Conservation (phyloP, 1,140 invertebrate species). For the Eubasilissa regina region DNA sequence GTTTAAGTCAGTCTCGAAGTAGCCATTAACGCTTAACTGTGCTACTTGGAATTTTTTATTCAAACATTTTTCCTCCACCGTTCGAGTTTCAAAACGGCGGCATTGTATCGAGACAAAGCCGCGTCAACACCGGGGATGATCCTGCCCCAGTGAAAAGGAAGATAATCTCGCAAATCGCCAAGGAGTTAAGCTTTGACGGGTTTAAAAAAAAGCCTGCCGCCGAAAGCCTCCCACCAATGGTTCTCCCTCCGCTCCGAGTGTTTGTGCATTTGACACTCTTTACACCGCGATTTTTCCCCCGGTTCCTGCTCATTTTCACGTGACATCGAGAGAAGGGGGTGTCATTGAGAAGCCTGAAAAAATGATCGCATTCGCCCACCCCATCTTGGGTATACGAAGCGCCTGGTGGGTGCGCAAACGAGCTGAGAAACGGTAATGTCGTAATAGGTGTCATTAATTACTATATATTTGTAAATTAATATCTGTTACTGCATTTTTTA, state of each 20-base stretch:
- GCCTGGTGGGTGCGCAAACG: no score
- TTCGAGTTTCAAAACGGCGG: slow-evolving; percentile 27
- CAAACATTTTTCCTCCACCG: neutral
- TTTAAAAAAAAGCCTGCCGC: slow-evolving; percentile 29
- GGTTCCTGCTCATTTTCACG: slow-evolving; percentile 37
- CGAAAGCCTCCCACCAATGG: no score
- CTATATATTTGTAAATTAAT: no score
- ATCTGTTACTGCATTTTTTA: no score
- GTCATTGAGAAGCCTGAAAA: slow-evolving; percentile 50
- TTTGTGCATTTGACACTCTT: slow-evolving; percentile 57
- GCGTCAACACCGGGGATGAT: slow-evolving; percentile 49
- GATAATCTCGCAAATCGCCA: slow-evolving; percentile 49
- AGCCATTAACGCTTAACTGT: slow-evolving; percentile 24
- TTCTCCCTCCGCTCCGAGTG: slow-evolving; percentile 19
- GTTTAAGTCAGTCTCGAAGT: slow-evolving; percentile 14
- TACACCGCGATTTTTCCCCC: slow-evolving; percentile 44
- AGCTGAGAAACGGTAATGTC: no score
- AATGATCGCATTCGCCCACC: slow-evolving; percentile 9
- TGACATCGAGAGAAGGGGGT: slow-evolving; percentile 47
- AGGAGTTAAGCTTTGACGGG: slow-evolving; percentile 50
- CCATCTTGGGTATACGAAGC: neutral
- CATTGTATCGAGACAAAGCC: slow-evolving; percentile 55
- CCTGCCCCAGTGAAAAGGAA: slow-evolving; percentile 25
- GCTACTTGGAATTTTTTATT: slow-evolving; percentile 30
- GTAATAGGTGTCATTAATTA: no score